Evolutionary conservation across 2,113 vertebrate genomes (phyloP).

Genomic region (Lepus timidus): DNA sequence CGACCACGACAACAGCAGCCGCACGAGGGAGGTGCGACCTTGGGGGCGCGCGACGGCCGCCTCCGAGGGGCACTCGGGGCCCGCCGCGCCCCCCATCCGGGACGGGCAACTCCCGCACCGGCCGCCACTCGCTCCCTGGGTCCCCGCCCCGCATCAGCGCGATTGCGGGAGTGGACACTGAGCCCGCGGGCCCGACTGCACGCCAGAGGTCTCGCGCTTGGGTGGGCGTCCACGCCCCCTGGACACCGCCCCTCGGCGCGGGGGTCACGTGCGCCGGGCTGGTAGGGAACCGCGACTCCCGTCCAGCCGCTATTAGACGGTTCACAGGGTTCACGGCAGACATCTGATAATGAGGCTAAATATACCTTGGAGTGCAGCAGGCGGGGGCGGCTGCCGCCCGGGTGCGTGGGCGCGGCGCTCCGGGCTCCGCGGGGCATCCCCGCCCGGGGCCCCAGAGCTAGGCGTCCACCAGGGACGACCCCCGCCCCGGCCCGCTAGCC

Average conservation of each 20-base stretch:
- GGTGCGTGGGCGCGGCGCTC: conserved; percentile 9
- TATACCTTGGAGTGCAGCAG: conserved; percentile 80
- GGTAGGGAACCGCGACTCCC: conserved; percentile 84
- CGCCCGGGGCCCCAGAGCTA: background rate
- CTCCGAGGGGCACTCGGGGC: background rate
- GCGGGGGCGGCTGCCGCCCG: conserved; percentile 52
- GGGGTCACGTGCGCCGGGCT: conserved; percentile 83
- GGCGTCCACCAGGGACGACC: too few relatives aligned
- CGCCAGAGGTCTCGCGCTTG: background rate
- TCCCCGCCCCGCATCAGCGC: too few relatives aligned
- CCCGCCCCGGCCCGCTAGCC: background rate
- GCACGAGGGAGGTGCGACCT: conserved; percentile 62
- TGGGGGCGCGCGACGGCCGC: background rate
- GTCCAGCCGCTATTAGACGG: conserved; percentile 84
- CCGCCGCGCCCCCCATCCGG: too few relatives aligned
- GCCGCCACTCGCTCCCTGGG: background rate
- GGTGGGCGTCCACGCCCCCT: background rate
- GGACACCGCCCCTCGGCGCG: background rate
- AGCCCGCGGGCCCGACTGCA: background rate
- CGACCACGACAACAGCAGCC: conserved; percentile 75
- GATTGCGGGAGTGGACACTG: background rate
- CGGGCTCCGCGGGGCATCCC: conserved; percentile 42
- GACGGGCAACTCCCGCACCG: too few relatives aligned
- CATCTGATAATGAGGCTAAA: conserved; percentile 87
- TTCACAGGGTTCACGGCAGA: conserved; percentile 85